phyloP scores from a whole-genome alignment of 2,888 invertebrate species.

The Pantelozetes paolii region DNA sequence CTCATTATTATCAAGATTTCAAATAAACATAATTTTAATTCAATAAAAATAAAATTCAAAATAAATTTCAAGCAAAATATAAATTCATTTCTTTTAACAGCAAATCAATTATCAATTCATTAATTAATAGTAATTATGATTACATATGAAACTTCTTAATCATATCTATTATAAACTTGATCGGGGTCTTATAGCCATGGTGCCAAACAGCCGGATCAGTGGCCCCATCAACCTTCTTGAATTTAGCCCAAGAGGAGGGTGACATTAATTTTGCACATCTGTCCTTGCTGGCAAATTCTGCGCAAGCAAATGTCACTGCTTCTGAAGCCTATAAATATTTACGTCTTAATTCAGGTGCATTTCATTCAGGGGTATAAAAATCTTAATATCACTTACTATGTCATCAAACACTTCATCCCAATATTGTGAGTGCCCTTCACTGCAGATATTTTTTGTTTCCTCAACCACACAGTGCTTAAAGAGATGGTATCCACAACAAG shows the following conservation, averaged over 20 bases:
- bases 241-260: neutral
- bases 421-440: neutral
- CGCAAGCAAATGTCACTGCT: slow-evolving; percentile 19
- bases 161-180: slow-evolving; percentile 30
- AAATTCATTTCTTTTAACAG: too few species aligned
- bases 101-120: too few species aligned
- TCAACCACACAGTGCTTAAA: neutral
- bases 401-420: slow-evolving; percentile 21
- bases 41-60: too few species aligned
- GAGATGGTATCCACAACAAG: neutral
- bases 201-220: neutral
- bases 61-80: too few species aligned
- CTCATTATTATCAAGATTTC: too few species aligned
- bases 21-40: too few species aligned
- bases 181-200: slow-evolving; percentile 28
- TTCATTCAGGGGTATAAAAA: neutral
- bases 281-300: neutral
- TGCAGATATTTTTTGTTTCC: neutral
- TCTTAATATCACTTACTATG: neutral
- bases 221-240: neutral
- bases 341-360: neutral
- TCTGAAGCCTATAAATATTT: slow-evolving; percentile 25
- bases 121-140: too few species aligned
- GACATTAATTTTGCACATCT: slow-evolving; percentile 1
- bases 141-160: slow-evolving; percentile 4